phyloP scores from a whole-genome alignment of 2,888 invertebrate genomes.

The Polydrusus pterygomalis region DNA sequence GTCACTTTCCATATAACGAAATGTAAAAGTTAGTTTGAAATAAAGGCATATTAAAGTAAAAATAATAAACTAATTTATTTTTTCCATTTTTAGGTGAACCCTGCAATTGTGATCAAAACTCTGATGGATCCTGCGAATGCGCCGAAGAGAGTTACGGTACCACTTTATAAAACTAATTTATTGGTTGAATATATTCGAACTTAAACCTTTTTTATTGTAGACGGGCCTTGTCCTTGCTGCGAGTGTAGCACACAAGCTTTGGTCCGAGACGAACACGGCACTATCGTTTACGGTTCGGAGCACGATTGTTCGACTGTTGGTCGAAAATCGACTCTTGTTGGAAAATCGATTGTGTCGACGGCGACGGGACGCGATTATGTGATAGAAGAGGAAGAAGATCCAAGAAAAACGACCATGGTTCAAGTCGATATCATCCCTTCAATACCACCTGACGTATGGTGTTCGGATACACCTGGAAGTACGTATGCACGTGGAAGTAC shows the following conservation, averaged over 20 bases:
- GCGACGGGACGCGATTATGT: slow-evolving; percentile 19
- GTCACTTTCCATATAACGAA: too few species aligned
- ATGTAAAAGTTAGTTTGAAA: too few species aligned
- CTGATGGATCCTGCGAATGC: slow-evolving; percentile 34
- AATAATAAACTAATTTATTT: neutral
- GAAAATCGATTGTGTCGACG: slow-evolving; percentile 25
- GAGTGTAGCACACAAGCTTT: slow-evolving; percentile 33
- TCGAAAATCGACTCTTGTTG: too few species aligned
- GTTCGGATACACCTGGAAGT: slow-evolving; percentile 12
- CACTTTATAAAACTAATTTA: neutral
- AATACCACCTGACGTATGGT: slow-evolving; percentile 19
- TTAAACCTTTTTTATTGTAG: slow-evolving; percentile 4
- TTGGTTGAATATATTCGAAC: neutral
- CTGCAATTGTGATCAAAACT: slow-evolving; percentile 46
- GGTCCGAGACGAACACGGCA: slow-evolving; percentile 2
- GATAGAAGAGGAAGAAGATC: slow-evolving; percentile 19
- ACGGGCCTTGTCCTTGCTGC: slow-evolving; percentile 44
- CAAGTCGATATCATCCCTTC: slow-evolving; percentile 23
- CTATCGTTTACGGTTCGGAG: neutral
- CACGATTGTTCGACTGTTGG: too few species aligned
- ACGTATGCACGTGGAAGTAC: slow-evolving; percentile 11
- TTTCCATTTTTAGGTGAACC: slow-evolving; percentile 36
- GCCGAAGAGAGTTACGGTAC: slow-evolving; percentile 13
- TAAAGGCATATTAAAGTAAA: too few species aligned
- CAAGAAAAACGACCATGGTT: slow-evolving; percentile 28